A percentile compares a stretch with the other conserved stretches of the same genome.
Evolutionary conservation across 2,797 vertebrate species (phyloP).

Genomic region (Lophius americanus): DNA sequence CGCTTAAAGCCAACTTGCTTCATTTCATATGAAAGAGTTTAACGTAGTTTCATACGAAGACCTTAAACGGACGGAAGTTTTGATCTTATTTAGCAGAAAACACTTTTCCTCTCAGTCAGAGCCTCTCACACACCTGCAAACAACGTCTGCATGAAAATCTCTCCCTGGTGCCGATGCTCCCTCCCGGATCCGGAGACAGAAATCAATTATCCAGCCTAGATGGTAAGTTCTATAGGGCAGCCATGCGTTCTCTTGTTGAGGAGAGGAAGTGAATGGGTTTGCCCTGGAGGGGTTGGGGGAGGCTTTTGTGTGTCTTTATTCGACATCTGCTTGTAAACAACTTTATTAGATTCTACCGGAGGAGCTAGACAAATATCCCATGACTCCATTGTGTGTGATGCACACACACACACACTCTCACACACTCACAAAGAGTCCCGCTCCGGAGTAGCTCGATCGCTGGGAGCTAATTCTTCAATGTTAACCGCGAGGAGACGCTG

Average conservation of each 20-base stretch:
- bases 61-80: no score
- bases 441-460: slow-evolving; percentile 25
- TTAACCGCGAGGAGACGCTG: slow-evolving; percentile 14
- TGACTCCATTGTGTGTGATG: slow-evolving; percentile 40
- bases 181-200: slow-evolving; percentile 15
- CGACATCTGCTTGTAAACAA: slow-evolving; percentile 68
- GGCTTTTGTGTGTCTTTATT: slow-evolving; percentile 57
- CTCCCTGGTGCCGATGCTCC: not conserved
- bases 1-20: no score
- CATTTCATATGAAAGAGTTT: no score
- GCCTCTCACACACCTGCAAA: not conserved
- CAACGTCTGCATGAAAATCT: not conserved
- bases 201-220: slow-evolving; percentile 72
- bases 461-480: slow-evolving; percentile 29
- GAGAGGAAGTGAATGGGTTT: slow-evolving; percentile 37
- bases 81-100: not conserved
- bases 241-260: slow-evolving; percentile 24
- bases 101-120: not conserved
- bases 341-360: slow-evolving; percentile 57
- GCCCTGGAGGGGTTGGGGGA: slow-evolving; percentile 2
- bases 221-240: slow-evolving; percentile 59
- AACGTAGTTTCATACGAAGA: no score
- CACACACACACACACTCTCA: not conserved
- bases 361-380: slow-evolving; percentile 42
- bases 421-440: not conserved